phyloP scores from a whole-genome alignment of 1,140 invertebrate genomes.

The Phocides pigmalion region DNA sequence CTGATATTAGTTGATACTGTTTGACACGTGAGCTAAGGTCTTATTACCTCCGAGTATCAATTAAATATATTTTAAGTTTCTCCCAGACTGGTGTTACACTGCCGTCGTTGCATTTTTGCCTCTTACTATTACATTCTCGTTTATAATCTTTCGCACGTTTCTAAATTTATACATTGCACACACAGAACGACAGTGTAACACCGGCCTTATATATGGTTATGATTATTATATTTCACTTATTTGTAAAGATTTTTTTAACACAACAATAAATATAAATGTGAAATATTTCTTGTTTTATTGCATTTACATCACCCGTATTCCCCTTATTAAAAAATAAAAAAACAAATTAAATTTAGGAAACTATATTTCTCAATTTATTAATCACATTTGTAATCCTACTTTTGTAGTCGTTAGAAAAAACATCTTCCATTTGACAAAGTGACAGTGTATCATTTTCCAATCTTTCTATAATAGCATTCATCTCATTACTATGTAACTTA shows the following conservation, averaged over 20 bases:
- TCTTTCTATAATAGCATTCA: conserved; percentile 48
- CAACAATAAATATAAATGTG: conserved; percentile 83
- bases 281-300: conserved; percentile 72
- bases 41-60: conserved; percentile 83
- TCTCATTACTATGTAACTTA: conserved; percentile 50
- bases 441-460: conserved; percentile 49
- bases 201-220: conserved; percentile 67
- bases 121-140: conserved; percentile 28
- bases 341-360: conserved; percentile 38
- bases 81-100: conserved; percentile 59
- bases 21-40: conserved; percentile 69
- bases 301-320: background rate
- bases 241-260: conserved; percentile 83
- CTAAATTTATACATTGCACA: conserved; percentile 29
- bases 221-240: conserved; percentile 80
- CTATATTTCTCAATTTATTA: conserved; percentile 58
- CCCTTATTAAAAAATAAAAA: conserved; percentile 31
- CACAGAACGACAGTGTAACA: conserved; percentile 57
- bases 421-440: conserved; percentile 50
- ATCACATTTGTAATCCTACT: conserved; percentile 49
- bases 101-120: conserved; percentile 25
- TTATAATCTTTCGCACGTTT: conserved; percentile 34
- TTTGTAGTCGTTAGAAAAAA: conserved; percentile 49
- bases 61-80: conserved; percentile 77
- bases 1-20: conserved; percentile 78